Evolutionary conservation across 2,113 vertebrate species (phyloP).

Genomic region (Dicaeum eximium): DNA sequence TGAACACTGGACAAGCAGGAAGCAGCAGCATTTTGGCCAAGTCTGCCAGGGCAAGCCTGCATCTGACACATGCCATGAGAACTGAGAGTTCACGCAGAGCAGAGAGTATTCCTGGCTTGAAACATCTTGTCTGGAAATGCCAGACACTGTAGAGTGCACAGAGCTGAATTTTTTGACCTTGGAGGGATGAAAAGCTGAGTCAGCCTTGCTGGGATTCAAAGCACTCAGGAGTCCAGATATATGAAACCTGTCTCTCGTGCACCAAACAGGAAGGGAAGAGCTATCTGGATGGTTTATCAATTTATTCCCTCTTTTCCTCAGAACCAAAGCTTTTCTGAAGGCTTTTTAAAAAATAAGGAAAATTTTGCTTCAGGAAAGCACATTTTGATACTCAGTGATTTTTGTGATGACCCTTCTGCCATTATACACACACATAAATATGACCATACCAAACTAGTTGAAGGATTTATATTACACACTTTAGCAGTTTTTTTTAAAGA

Average conservation of each 20-base stretch:
- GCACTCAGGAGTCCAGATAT: neutral
- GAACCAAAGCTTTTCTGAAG: neutral
- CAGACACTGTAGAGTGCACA: neutral
- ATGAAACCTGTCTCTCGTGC: neutral
- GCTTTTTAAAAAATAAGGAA: neutral
- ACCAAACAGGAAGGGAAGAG: neutral
- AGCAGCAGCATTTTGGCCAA: neutral
- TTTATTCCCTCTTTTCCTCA: neutral
- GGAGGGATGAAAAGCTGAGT: constrained; percentile 42
- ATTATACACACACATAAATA: neutral
- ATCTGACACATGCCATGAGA: neutral
- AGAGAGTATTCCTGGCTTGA: neutral
- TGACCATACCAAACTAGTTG: neutral
- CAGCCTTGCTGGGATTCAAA: constrained; percentile 19
- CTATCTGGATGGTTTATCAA: neutral
- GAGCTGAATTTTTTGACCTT: constrained; percentile 38
- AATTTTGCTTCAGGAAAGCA: neutral
- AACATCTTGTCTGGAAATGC: neutral
- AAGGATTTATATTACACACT: neutral
- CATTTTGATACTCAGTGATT: neutral
- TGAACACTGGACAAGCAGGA: neutral
- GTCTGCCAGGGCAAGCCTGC: neutral
- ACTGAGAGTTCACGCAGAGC: neutral
- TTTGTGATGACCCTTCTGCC: neutral
- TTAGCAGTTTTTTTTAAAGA: neutral